phyloP scores from a whole-genome alignment of 2,113 vertebrate genomes.

The Heloderma charlesbogerti region DNA sequence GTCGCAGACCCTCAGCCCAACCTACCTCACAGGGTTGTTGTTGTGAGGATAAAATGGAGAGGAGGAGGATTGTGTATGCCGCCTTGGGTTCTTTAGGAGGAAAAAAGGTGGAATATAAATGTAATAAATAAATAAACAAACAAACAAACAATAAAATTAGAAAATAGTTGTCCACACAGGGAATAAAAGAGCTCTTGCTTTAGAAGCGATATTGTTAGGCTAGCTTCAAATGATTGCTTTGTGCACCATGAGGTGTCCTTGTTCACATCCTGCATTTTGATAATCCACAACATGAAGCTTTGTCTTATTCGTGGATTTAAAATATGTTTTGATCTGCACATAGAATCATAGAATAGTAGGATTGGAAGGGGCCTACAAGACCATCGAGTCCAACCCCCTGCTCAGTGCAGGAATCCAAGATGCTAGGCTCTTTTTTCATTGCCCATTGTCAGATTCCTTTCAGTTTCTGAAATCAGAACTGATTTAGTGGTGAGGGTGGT shows the following conservation, averaged over 20 bases:
- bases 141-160: too few species aligned
- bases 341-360: too few species aligned
- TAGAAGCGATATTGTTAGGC: neutral
- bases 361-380: too few species aligned
- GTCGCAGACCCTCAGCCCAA: too few species aligned
- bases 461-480: slow-evolving; percentile 13
- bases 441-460: slow-evolving; percentile 21
- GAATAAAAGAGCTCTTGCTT: neutral
- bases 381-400: too few species aligned
- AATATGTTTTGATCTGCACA: neutral
- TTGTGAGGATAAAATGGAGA: too few species aligned
- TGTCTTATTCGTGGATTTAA: neutral
- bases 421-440: neutral
- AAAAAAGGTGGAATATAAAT: too few species aligned
- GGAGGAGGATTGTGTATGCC: too few species aligned
- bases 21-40: too few species aligned
- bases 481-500: neutral
- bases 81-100: too few species aligned
- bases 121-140: too few species aligned
- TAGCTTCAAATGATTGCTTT: neutral
- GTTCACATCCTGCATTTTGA: neutral
- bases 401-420: too few species aligned
- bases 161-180: neutral
- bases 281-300: neutral
- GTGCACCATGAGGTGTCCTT: neutral